Percentiles rank a stretch among this genome's conserved stretches.
phyloP scores from a whole-genome alignment of 23 tunicate genomes.

The Corella eumyota region DNA sequence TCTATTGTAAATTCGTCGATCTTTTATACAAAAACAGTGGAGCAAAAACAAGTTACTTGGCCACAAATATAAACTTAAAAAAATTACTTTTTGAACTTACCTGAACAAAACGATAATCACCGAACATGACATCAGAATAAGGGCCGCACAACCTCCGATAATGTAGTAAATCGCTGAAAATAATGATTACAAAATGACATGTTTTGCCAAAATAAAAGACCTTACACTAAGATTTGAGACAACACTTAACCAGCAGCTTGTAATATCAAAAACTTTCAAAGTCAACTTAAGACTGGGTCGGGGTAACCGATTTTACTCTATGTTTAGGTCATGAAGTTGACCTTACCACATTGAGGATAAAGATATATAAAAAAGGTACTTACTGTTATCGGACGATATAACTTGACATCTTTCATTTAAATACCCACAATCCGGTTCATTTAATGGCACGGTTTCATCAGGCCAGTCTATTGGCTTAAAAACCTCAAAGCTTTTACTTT shows the following conservation, averaged over 20 bases:
- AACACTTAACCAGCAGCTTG: too few species aligned
- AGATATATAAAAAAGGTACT: too few species aligned
- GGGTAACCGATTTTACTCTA: too few species aligned
- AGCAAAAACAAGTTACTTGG: too few species aligned
- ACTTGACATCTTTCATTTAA: conserved; percentile 11
- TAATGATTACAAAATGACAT: background rate
- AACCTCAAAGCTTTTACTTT: conserved; percentile 17
- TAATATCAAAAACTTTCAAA: too few species aligned
- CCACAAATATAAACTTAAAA: background rate
- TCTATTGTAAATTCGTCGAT: too few species aligned
- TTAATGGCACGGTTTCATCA: conserved; percentile 25
- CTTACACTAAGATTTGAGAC: too few species aligned
- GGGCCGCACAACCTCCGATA: conserved; percentile 25
- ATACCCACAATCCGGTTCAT: conserved; percentile 52
- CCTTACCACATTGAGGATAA: too few species aligned
- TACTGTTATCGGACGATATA: conserved; percentile 23
- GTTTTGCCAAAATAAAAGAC: too few species aligned
- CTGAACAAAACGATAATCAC: conserved; percentile 15
- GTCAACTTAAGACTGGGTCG: too few species aligned
- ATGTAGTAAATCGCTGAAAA: conserved; percentile 35
- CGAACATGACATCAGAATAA: conserved; percentile 10
- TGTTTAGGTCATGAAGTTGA: too few species aligned
- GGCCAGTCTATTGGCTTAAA: conserved; percentile 73
- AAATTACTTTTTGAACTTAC: conserved; percentile 11
- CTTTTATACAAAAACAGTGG: too few species aligned